A percentile compares a stretch with the other conserved stretches of the same genome.
Evolutionary conservation across 2,797 vertebrate species (phyloP).

Genomic region (Cephalopachus bancanus): DNA sequence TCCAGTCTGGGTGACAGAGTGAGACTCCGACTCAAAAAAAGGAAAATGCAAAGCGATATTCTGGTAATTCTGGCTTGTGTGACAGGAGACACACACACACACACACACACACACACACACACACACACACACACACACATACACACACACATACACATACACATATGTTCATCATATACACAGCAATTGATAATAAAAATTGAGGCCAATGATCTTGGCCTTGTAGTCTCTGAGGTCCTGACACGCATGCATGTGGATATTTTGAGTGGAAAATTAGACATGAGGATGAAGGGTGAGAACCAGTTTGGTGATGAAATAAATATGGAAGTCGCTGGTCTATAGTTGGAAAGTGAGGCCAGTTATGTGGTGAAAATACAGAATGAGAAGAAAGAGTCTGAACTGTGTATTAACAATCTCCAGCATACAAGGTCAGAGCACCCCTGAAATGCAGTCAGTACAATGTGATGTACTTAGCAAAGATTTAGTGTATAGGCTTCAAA

Average conservation of each 20-base stretch:
- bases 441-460: not conserved
- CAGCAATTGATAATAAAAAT: not conserved
- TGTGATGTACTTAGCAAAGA: accelerated
- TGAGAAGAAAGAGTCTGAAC: not conserved
- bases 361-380: not conserved
- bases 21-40: no score
- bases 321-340: not conserved
- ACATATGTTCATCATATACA: not conserved
- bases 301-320: not conserved
- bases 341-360: not conserved
- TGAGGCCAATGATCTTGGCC: not conserved
- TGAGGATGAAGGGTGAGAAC: not conserved
- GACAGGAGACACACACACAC: not conserved
- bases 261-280: not conserved
- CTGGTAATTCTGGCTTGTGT: not conserved
- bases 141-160: not conserved
- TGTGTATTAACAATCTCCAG: not conserved
- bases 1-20: no score
- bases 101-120: not conserved
- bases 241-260: not conserved
- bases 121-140: no score
- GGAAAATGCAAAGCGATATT: not conserved
- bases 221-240: not conserved
- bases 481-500: not conserved
- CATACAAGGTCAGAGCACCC: accelerated